Evolutionary conservation across 2,888 invertebrate genomes (phyloP).

Genomic region (Stomorhina lunata): DNA sequence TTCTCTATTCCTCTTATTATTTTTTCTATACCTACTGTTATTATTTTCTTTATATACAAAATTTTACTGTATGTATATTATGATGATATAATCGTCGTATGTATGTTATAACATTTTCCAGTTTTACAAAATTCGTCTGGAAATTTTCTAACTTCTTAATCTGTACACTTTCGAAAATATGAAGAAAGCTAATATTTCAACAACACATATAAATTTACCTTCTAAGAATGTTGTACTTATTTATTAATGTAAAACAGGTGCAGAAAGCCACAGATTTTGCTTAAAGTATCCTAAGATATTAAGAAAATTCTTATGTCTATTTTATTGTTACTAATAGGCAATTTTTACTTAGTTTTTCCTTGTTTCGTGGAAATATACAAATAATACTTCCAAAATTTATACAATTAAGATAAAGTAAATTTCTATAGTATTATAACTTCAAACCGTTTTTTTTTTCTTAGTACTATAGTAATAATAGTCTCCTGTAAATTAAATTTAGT

Average conservation of each 20-base stretch:
- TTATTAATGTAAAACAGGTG: neutral
- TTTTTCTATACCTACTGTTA: neutral
- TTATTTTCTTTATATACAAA: slow-evolving; percentile 4
- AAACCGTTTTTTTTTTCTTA: slow-evolving; percentile 20
- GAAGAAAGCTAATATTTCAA: no score
- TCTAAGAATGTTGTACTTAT: neutral
- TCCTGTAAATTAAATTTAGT: slow-evolving; percentile 45
- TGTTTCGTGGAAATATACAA: neutral
- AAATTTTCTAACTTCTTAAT: no score
- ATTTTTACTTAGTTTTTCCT: slow-evolving; percentile 1
- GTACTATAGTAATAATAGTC: slow-evolving; percentile 17
- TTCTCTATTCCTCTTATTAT: neutral
- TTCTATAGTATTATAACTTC: slow-evolving; percentile 39
- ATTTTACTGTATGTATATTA: no score
- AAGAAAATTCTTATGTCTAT: neutral
- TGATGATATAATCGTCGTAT: no score
- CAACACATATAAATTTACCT: no score
- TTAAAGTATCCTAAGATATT: neutral
- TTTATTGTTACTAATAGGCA: neutral
- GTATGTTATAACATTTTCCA: no score
- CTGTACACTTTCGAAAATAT: no score
- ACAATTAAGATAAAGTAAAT: slow-evolving; percentile 24
- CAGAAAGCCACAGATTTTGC: neutral
- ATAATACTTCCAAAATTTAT: slow-evolving; percentile 54
- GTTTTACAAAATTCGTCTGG: no score